Percentiles rank a stretch among this genome's conserved stretches.
phyloP scores from a whole-genome alignment of 2,797 vertebrate species.

The Acanthopagrus latus region DNA sequence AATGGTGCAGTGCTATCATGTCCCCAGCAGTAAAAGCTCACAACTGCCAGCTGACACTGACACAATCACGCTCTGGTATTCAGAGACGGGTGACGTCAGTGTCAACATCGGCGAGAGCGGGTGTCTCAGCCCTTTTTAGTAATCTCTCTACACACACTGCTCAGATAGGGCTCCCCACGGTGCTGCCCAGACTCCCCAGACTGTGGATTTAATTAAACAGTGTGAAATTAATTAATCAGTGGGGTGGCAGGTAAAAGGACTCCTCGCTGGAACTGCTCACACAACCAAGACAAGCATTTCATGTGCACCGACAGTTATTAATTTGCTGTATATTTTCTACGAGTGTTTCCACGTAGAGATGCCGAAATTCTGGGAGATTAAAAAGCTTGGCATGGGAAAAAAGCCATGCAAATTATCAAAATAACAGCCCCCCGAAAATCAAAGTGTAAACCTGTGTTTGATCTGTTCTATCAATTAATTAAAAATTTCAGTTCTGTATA shows the following conservation, averaged over 20 bases:
- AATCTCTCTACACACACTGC: conserved; percentile 77
- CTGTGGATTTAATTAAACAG: conserved; percentile 88
- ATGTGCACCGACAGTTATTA: conserved; percentile 80
- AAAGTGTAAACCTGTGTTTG: conserved; percentile 88
- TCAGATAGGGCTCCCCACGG: conserved; percentile 71
- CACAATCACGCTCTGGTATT: conserved; percentile 86
- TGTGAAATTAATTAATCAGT: conserved; percentile 87
- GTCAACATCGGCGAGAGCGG: conserved; percentile 86
- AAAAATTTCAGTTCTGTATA: conserved; percentile 85
- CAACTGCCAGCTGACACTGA: conserved; percentile 90
- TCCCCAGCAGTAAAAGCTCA: conserved; percentile 75
- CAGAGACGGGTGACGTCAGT: conserved; percentile 86
- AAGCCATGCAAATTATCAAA: conserved; percentile 81
- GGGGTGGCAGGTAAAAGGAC: conserved; percentile 82
- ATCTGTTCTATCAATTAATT: conserved; percentile 90
- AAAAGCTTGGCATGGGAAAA: conserved; percentile 69
- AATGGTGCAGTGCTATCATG: conserved; percentile 52
- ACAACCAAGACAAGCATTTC: conserved; percentile 79
- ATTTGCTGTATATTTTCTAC: conserved; percentile 79
- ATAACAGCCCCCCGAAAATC: conserved; percentile 81
- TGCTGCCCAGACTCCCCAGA: conserved; percentile 78
- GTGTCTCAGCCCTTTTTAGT: conserved; percentile 77
- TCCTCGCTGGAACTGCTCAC: conserved; percentile 76
- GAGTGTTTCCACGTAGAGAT: conserved; percentile 73
- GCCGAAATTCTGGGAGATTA: conserved; percentile 69